These are phyloP conservation scores for Phorcus lineatus DNA, from an alignment of 2,888 invertebrate genomes.

Conservation along the genomic window DNA sequence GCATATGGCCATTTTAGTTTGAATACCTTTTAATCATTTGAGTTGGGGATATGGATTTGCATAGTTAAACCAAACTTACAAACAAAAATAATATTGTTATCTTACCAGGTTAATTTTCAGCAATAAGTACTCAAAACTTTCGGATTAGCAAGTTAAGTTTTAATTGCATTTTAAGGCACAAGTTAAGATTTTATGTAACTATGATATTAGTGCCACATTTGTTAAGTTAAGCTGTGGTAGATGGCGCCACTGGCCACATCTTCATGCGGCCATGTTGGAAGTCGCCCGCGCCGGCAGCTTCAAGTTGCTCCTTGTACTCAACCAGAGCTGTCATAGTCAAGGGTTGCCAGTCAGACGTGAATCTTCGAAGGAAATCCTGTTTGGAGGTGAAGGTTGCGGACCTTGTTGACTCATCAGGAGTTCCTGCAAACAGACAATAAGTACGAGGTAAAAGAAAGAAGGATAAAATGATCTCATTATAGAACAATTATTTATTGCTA, in stretches of 20 bases:
- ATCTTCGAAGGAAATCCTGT: slow-evolving; percentile 30
- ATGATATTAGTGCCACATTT: neutral
- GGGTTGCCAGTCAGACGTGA: slow-evolving; percentile 61
- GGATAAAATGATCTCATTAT: too few species aligned
- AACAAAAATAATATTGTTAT: too few species aligned
- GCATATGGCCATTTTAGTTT: too few species aligned
- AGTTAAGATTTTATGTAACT: too few species aligned
- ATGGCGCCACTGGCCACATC: slow-evolving; percentile 52
- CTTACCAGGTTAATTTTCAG: too few species aligned
- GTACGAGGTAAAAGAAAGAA: neutral
- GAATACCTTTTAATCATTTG: too few species aligned
- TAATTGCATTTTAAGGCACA: too few species aligned
- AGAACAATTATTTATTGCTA: neutral
- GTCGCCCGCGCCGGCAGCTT: slow-evolving; percentile 55
- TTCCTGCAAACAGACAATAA: neutral
- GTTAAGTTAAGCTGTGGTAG: neutral
- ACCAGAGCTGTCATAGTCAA: slow-evolving; percentile 65
- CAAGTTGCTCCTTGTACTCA: slow-evolving; percentile 62
- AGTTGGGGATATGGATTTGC: too few species aligned
- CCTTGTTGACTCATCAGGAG: slow-evolving; percentile 12
- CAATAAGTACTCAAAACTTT: too few species aligned
- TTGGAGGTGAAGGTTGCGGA: slow-evolving; percentile 50
- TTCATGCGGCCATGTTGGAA: slow-evolving; percentile 60
- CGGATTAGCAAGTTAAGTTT: too few species aligned
- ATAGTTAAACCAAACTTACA: too few species aligned